These are phyloP conservation scores for Salmo trutta DNA, from an alignment of 2,797 vertebrate species.

Conservation along the genomic window DNA sequence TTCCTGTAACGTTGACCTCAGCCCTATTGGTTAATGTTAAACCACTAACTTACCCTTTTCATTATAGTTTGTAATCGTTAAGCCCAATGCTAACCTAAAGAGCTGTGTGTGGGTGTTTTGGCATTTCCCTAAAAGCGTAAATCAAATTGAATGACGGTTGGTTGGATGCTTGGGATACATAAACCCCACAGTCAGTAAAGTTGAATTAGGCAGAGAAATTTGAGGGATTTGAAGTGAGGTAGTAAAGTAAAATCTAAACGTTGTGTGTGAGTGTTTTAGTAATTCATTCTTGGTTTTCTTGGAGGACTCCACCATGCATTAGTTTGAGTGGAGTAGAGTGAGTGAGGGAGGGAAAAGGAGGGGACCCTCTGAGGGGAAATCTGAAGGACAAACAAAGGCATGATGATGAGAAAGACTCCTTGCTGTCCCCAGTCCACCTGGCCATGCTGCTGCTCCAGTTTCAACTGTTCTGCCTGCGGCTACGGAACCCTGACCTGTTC, in stretches of 20 bases:
- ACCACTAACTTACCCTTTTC: slow-evolving; percentile 48
- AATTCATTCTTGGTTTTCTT: not conserved
- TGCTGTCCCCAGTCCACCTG: too few species aligned
- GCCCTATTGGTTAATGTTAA: slow-evolving; percentile 50
- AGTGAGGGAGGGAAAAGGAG: not conserved
- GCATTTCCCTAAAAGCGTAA: not conserved
- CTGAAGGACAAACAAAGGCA: not conserved
- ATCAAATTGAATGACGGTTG: not conserved
- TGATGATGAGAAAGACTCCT: too few species aligned
- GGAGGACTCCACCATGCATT: not conserved
- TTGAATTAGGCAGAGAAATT: slow-evolving; percentile 2
- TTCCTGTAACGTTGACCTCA: not conserved
- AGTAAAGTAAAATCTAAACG: not conserved
- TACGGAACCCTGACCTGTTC: too few species aligned
- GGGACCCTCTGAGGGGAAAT: not conserved
- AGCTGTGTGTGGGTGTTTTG: slow-evolving; percentile 6
- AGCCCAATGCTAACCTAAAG: slow-evolving; percentile 50
- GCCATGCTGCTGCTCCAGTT: too few species aligned
- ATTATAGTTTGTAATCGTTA: slow-evolving; percentile 62
- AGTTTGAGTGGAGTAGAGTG: not conserved
- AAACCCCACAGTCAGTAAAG: slow-evolving; percentile 9
- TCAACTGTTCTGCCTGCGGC: too few species aligned
- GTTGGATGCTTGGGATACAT: not conserved
- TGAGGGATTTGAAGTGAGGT: not conserved
- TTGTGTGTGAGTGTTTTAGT: not conserved